These are phyloP conservation scores for Urechis unicinctus DNA, from an alignment of 2,888 invertebrate genomes.

Conservation along the genomic window DNA sequence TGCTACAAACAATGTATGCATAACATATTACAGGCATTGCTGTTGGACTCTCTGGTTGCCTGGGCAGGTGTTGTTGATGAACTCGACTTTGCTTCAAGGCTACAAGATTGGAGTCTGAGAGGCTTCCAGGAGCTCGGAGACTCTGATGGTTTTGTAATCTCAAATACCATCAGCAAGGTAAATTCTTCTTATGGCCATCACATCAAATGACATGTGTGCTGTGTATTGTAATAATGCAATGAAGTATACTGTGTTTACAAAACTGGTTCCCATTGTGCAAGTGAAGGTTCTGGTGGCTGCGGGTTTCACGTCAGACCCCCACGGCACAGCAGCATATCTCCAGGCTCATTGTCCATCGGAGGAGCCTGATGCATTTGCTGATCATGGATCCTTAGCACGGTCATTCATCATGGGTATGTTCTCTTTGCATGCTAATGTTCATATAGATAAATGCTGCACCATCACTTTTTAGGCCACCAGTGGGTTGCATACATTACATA, in stretches of 20 bases:
- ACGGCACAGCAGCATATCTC: constrained; percentile 18
- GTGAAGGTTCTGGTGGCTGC: neutral
- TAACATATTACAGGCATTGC: no score
- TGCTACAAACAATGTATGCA: no score
- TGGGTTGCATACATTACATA: no score
- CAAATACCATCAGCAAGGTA: constrained; percentile 44
- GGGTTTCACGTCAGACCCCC: constrained; percentile 13
- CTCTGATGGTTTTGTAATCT: constrained; percentile 36
- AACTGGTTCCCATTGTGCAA: no score
- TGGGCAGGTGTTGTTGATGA: constrained; percentile 53
- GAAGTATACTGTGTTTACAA: no score
- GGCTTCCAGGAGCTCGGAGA: constrained; percentile 45
- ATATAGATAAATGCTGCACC: no score
- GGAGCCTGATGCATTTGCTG: constrained; percentile 23
- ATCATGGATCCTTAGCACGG: constrained; percentile 31
- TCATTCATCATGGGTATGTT: constrained; percentile 2
- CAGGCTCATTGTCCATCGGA: neutral
- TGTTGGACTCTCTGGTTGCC: constrained; percentile 49
- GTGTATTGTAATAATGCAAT: no score
- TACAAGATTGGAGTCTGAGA: constrained; percentile 40
- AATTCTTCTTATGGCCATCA: neutral
- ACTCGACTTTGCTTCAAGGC: constrained; percentile 48
- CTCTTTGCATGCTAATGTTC: no score
- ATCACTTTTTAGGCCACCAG: no score
- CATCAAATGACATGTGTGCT: no score